A percentile compares a stretch with the other conserved stretches of the same genome.
Evolutionary conservation across 2,113 vertebrate species (phyloP).

Genomic region (Aspidoscelis tigris): DNA sequence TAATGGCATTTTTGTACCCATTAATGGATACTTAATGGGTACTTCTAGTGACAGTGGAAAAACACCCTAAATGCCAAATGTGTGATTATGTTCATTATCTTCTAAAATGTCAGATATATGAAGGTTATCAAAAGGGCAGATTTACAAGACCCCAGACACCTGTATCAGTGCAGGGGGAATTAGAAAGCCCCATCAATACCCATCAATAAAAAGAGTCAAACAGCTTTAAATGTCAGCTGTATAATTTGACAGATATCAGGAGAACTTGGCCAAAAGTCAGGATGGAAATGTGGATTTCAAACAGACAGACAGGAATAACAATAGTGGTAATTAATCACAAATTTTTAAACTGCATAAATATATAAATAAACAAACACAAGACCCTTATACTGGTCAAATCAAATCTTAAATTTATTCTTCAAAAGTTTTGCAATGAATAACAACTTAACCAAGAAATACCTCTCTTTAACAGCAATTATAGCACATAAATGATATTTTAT

Average conservation of each 20-base stretch:
- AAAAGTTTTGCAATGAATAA: too few relatives aligned
- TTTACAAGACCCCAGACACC: constrained; percentile 6
- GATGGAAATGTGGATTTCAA: background rate
- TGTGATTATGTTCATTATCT: constrained; percentile 48
- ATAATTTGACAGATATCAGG: constrained; percentile 25
- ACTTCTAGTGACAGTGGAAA: too few relatives aligned
- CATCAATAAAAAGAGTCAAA: constrained; percentile 28
- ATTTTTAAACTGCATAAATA: too few relatives aligned
- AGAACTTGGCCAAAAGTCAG: constrained; percentile 37
- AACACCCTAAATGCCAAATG: constrained; percentile 26
- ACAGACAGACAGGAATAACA: background rate
- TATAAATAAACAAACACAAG: too few relatives aligned
- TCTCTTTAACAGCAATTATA: too few relatives aligned
- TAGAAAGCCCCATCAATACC: constrained; percentile 52
- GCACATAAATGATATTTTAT: too few relatives aligned
- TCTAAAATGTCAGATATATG: constrained; percentile 37
- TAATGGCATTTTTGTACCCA: too few relatives aligned
- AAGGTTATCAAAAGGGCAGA: constrained; percentile 42
- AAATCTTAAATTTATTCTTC: too few relatives aligned
- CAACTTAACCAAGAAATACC: too few relatives aligned
- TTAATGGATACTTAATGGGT: too few relatives aligned
- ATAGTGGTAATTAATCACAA: background rate
- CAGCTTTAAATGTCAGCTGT: constrained; percentile 49
- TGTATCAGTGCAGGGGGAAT: constrained; percentile 26
- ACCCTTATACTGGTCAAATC: too few relatives aligned